Conservation (phyloP, 2,113 vertebrate species). For the Gymnobelideus leadbeateri region DNA sequence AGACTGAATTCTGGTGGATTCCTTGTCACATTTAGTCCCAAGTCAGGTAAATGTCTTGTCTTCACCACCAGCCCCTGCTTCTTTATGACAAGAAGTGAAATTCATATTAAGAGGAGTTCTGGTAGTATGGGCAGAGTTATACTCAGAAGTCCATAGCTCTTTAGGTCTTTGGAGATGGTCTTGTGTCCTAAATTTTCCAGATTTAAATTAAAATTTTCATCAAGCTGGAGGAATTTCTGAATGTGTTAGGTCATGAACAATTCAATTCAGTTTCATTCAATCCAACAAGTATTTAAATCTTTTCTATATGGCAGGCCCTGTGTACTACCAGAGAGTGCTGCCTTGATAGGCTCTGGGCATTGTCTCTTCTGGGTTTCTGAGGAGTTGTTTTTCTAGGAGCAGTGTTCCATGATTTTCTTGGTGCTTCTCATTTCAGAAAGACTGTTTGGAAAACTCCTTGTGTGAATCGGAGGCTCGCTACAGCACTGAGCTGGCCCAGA, state of each 20-base stretch:
- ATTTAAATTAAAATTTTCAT: not conserved
- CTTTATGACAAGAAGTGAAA: not conserved
- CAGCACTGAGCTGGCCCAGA: conserved; percentile 74
- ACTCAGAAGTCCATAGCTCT: not conserved
- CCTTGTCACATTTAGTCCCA: not conserved
- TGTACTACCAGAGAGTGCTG: not conserved
- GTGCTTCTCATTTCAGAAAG: conserved; percentile 5
- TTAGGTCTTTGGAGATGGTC: not conserved
- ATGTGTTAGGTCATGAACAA: not conserved
- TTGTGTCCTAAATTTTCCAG: not conserved
- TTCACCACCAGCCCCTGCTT: not conserved
- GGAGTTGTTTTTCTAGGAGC: not conserved
- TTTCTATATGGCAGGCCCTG: not conserved
- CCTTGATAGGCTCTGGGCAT: not conserved
- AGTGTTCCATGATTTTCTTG: not conserved
- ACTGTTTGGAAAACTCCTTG: conserved; percentile 81
- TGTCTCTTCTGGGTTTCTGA: conserved; percentile 3
- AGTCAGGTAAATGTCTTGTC: not conserved
- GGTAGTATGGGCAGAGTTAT: no score
- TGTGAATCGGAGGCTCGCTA: conserved; percentile 83
- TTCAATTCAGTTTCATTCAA: not conserved
- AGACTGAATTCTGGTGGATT: not conserved
- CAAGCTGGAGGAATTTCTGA: not conserved
- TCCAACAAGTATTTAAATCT: not conserved
- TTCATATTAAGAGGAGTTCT: not conserved